Percentiles rank a stretch among this genome's conserved stretches.
Conservation (phyloP, 2,113 vertebrate species). For the Nothocercus julius region DNA sequence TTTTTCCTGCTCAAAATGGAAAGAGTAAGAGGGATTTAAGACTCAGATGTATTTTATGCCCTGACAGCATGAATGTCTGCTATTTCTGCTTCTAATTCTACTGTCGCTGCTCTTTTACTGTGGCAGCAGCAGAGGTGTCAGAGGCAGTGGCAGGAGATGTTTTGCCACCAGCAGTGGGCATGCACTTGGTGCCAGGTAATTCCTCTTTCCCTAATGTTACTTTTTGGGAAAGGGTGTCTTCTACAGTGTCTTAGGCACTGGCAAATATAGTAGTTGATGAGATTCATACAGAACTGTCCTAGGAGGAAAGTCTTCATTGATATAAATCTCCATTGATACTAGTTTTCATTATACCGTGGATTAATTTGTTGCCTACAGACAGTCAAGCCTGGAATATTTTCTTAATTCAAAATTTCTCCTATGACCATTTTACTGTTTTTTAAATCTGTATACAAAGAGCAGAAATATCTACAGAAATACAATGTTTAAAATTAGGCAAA, state of each 20-base stretch:
- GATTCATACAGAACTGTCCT: not conserved
- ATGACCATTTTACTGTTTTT: not conserved
- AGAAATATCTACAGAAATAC: not conserved
- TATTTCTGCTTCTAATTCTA: not conserved
- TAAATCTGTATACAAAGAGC: not conserved
- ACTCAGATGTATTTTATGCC: not conserved
- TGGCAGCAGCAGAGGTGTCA: too few species aligned
- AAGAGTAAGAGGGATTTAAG: not conserved
- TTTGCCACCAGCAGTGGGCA: not conserved
- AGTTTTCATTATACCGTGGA: not conserved
- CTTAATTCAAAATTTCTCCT: not conserved
- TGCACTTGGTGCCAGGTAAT: not conserved
- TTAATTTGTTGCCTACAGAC: not conserved
- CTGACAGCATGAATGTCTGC: not conserved
- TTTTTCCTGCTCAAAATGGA: not conserved
- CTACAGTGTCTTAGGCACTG: not conserved
- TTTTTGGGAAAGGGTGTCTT: not conserved
- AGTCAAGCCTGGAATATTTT: not conserved
- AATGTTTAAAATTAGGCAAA: not conserved
- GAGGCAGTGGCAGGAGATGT: fast-evolving
- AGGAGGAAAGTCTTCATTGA: not conserved
- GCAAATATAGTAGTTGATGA: not conserved
- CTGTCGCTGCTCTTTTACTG: not conserved
- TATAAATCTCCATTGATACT: not conserved
- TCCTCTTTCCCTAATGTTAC: not conserved